These are phyloP conservation scores for Drosophila hamatofila DNA, from an alignment of 2,888 invertebrate species.

Conservation along the genomic window DNA sequence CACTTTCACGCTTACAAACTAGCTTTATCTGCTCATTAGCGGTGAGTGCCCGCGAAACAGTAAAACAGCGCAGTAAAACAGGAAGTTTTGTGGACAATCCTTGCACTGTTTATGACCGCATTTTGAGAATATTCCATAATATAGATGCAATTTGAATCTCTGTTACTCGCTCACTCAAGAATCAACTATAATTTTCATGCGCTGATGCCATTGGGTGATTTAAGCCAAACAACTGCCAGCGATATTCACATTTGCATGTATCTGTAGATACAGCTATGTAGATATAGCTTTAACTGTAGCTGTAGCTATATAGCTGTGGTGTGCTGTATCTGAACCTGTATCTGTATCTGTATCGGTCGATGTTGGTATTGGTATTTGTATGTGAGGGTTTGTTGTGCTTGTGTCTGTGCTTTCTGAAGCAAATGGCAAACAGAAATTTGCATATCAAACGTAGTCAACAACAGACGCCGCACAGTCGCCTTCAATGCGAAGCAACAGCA, in stretches of 20 bases:
- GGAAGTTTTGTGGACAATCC: constrained; percentile 19
- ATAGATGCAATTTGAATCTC: constrained; percentile 33
- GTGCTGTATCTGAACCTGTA: background rate
- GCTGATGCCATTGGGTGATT: constrained; percentile 40
- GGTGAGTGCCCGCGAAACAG: no score
- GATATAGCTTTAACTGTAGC: background rate
- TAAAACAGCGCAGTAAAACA: background rate
- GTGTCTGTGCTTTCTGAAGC: constrained; percentile 46
- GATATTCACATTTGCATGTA: constrained; percentile 46
- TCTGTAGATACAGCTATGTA: constrained; percentile 6
- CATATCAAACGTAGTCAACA: constrained; percentile 77
- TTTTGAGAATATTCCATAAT: constrained; percentile 12
- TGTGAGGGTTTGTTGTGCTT: constrained; percentile 20
- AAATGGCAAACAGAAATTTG: constrained; percentile 68
- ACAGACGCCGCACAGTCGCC: constrained; percentile 78
- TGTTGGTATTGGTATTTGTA: constrained; percentile 31
- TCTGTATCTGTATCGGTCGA: constrained; percentile 26
- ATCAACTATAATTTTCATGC: constrained; percentile 45
- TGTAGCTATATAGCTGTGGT: background rate
- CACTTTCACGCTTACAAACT: no score
- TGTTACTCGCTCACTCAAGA: constrained; percentile 1
- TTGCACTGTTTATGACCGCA: constrained; percentile 13
- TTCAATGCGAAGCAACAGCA: constrained; percentile 55
- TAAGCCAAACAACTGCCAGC: constrained; percentile 25
- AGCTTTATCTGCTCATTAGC: no score